Conservation (phyloP, 1,140 invertebrate genomes). For the Zaprionus ghesquierei region DNA sequence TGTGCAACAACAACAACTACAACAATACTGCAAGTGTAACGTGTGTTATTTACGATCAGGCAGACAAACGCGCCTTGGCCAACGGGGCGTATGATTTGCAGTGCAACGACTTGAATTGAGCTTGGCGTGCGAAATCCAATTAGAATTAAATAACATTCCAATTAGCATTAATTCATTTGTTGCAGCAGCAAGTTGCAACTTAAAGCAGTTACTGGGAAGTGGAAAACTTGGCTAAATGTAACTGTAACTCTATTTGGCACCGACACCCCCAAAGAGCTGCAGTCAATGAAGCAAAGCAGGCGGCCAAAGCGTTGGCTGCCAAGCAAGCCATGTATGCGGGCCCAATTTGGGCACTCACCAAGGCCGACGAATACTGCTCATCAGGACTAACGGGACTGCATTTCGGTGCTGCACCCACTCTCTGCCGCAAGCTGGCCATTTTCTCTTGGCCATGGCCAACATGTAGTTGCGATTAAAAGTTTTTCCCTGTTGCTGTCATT, state of each 20-base stretch:
- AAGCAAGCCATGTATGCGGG: background rate
- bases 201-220: background rate
- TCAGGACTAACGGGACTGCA: background rate
- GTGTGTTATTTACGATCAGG: background rate
- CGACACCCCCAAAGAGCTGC: background rate
- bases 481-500: constrained; percentile 41
- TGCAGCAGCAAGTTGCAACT: background rate
- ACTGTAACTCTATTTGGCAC: background rate
- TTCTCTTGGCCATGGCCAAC: constrained; percentile 1
- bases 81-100: constrained; percentile 21
- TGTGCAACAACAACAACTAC: constrained; percentile 15
- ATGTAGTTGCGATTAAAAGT: constrained; percentile 46
- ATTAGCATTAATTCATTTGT: background rate
- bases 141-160: background rate
- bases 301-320: background rate
- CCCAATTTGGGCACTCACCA: constrained; percentile 17
- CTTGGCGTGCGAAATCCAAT: background rate
- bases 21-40: constrained; percentile 5
- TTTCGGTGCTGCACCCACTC: background rate
- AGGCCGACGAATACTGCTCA: background rate
- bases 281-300: background rate
- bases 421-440: background rate
- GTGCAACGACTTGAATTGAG: background rate
- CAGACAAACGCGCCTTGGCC: background rate
- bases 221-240: no score